phyloP scores from a whole-genome alignment of 2,888 invertebrate species.

The Sycophila texana region DNA sequence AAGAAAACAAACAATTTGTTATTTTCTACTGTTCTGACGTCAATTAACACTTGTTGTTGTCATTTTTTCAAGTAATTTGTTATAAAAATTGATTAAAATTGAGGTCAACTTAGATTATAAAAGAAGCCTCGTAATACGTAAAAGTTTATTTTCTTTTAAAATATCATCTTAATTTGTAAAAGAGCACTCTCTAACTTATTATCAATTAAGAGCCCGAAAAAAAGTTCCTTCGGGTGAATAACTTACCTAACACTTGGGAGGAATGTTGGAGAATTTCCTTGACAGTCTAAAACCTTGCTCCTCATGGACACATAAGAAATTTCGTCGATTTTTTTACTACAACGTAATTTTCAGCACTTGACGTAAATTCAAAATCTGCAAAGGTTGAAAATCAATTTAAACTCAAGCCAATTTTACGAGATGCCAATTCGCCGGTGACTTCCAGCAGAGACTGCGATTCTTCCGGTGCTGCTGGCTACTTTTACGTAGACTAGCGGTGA shows the following conservation, averaged over 20 bases:
- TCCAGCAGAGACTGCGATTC: conserved; percentile 64
- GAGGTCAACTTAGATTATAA: background rate
- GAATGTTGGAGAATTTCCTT: conserved; percentile 73
- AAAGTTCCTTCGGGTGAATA: too few species aligned
- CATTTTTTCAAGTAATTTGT: too few species aligned
- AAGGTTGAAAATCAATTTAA: conserved; percentile 6
- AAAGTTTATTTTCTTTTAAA: background rate
- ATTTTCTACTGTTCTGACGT: conserved; percentile 12
- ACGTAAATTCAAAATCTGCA: background rate
- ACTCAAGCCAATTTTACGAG: background rate
- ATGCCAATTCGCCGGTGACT: conserved; percentile 10
- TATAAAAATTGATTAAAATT: background rate
- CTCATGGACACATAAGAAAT: conserved; percentile 73
- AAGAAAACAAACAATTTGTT: conserved; percentile 14
- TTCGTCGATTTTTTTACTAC: conserved; percentile 20
- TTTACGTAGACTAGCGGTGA: conserved; percentile 62
- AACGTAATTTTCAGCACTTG: conserved; percentile 3
- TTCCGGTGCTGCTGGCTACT: conserved; percentile 60
- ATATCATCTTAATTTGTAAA: background rate
- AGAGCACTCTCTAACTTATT: background rate
- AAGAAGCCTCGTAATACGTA: background rate
- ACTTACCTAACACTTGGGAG: conserved; percentile 72
- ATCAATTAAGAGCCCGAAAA: background rate
- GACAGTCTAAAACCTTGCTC: conserved; percentile 73
- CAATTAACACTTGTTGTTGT: background rate